Evolutionary conservation across 2,797 vertebrate genomes (phyloP).

Genomic region (Hirundo rustica): DNA sequence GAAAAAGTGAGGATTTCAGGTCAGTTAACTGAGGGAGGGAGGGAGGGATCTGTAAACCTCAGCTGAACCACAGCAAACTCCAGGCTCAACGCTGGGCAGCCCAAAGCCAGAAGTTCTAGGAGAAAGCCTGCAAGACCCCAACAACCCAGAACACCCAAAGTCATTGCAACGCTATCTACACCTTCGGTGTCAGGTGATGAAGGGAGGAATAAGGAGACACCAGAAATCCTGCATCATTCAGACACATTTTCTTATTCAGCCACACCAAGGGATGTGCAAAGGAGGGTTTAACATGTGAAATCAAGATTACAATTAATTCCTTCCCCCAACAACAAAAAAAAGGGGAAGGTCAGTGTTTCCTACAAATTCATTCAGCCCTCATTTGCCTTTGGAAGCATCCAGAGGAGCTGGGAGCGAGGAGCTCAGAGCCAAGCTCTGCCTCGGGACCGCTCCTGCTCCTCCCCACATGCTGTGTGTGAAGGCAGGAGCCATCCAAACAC

Average conservation of each 20-base stretch:
- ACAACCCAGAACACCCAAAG: rapidly evolving
- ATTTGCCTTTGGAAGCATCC: background rate
- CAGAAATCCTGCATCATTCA: rapidly evolving
- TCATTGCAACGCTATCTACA: rapidly evolving
- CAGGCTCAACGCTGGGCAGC: background rate
- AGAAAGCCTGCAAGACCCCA: background rate
- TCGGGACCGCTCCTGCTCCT: rapidly evolving
- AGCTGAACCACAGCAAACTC: background rate
- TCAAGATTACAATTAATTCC: background rate
- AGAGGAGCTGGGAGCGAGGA: background rate
- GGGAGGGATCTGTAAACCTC: background rate
- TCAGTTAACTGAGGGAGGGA: rapidly evolving
- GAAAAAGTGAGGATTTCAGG: background rate
- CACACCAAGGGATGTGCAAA: background rate
- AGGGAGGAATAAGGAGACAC: background rate
- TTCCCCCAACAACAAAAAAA: background rate
- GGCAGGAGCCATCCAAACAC: background rate
- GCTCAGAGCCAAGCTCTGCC: background rate
- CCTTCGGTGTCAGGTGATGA: background rate
- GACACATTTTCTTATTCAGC: background rate
- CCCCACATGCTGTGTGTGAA: rapidly evolving
- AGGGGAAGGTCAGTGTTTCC: background rate
- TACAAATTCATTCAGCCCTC: background rate
- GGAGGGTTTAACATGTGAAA: background rate
- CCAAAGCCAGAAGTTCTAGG: rapidly evolving